Conservation (phyloP, 2,888 invertebrate species). For the Mycalesis mineus region DNA sequence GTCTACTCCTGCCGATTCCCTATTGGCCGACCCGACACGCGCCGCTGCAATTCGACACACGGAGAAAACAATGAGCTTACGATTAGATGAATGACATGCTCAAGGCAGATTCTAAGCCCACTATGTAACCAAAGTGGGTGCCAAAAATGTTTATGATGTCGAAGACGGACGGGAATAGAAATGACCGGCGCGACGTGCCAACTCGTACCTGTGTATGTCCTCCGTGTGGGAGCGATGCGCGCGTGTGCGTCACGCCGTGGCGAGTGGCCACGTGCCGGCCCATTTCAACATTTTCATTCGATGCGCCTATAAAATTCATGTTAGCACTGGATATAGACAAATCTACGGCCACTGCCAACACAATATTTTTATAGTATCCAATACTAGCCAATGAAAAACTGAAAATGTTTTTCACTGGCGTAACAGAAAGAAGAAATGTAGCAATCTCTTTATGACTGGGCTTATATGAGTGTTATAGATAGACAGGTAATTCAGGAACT, state of each 20-base stretch:
- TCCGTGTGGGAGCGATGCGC: constrained; percentile 8
- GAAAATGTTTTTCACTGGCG: not conserved
- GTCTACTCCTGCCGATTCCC: constrained; percentile 52
- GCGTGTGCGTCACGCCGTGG: constrained; percentile 39
- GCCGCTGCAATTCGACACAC: constrained; percentile 64
- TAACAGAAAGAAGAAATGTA: not conserved
- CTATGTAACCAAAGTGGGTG: constrained; percentile 64
- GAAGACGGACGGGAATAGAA: constrained; percentile 70
- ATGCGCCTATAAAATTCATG: constrained; percentile 27
- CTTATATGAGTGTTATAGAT: not conserved
- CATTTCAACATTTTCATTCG: constrained; percentile 33
- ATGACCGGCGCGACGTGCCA: constrained; percentile 63
- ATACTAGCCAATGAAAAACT: no score
- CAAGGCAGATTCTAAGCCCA: constrained; percentile 54
- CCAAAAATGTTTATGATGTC: constrained; percentile 69
- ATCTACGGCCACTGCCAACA: no score
- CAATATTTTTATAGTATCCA: not conserved
- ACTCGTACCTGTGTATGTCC: constrained; percentile 46
- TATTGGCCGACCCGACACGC: constrained; percentile 60
- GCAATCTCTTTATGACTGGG: not conserved
- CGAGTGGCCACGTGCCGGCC: constrained; percentile 56
- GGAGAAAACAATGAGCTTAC: constrained; percentile 71
- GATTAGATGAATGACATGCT: constrained; percentile 74
- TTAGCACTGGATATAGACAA: not conserved
- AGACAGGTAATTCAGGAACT: constrained; percentile 44